phyloP scores from a whole-genome alignment of 1,140 invertebrate genomes.

The Diploscapter pachys region DNA sequence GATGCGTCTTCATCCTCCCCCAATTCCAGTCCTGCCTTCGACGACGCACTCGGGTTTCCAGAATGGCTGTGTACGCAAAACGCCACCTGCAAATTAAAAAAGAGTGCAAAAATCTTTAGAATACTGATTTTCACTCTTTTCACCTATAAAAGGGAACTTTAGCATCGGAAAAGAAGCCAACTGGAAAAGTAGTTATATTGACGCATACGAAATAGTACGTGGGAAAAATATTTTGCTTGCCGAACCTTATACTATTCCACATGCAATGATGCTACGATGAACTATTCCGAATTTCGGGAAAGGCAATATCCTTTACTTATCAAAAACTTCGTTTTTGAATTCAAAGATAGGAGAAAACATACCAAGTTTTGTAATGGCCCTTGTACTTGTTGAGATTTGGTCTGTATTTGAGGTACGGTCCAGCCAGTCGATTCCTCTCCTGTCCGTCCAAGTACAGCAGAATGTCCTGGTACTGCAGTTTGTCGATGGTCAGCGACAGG shows the following conservation, averaged over 20 bases:
- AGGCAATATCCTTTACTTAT: too few species aligned
- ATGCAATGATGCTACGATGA: too few species aligned
- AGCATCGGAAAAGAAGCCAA: too few species aligned
- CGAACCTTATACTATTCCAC: too few species aligned
- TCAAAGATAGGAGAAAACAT: conserved; percentile 14
- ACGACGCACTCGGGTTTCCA: conserved; percentile 77
- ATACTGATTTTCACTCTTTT: too few species aligned
- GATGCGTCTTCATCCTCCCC: conserved; percentile 77
- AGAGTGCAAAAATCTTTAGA: neutral
- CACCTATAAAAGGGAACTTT: too few species aligned
- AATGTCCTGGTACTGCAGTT: conserved; percentile 77
- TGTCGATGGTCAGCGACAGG: conserved; percentile 69
- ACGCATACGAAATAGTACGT: too few species aligned
- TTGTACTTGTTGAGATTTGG: conserved; percentile 71
- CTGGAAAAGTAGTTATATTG: too few species aligned
- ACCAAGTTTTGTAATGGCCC: conserved; percentile 79
- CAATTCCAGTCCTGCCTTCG: conserved; percentile 82
- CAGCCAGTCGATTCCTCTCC: conserved; percentile 75
- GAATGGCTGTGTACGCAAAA: conserved; percentile 81
- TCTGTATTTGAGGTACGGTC: conserved; percentile 77
- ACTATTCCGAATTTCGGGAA: too few species aligned
- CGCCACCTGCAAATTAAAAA: conserved; percentile 70
- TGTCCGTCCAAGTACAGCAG: conserved; percentile 79
- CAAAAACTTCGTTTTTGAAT: too few species aligned
- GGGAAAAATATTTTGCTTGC: too few species aligned